A percentile compares a stretch with the other conserved stretches of the same genome.
Evolutionary conservation across 2,888 invertebrate genomes (phyloP).

Genomic region (Seira sanloemensis): DNA sequence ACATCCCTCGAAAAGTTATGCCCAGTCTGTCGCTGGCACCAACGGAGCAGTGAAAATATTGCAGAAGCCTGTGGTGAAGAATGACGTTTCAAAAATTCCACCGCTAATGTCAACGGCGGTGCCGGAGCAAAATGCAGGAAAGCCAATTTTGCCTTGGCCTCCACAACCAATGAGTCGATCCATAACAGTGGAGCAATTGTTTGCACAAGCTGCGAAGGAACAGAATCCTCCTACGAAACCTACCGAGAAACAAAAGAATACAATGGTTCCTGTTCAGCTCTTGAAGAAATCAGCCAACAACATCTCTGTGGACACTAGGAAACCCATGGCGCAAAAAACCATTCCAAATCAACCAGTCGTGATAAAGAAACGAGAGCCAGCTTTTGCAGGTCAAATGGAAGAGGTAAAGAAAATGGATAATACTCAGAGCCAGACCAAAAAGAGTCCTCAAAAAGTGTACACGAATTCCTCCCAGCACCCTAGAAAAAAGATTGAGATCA

Average conservation of each 20-base stretch:
- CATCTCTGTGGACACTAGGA: neutral
- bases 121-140: neutral
- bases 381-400: slow-evolving; percentile 26
- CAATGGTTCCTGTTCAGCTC: neutral
- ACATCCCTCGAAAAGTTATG: neutral
- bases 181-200: slow-evolving; percentile 50
- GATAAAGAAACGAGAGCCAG: slow-evolving; percentile 40
- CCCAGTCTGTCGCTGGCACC: neutral
- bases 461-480: slow-evolving; percentile 38
- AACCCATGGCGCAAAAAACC: neutral
- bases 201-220: slow-evolving; percentile 35
- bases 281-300: neutral
- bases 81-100: slow-evolving; percentile 3
- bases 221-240: neutral
- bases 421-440: slow-evolving; percentile 5
- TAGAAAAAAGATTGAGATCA: no score
- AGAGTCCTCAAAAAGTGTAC: slow-evolving; percentile 23
- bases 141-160: slow-evolving; percentile 44
- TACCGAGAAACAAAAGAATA: neutral
- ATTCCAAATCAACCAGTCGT: neutral
- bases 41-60: slow-evolving; percentile 20
- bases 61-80: slow-evolving; percentile 28
- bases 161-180: slow-evolving; percentile 50
- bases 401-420: neutral
- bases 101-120: neutral